Conservation (phyloP, 1,140 invertebrate genomes). For the Zaprionus kolodkinae region DNA sequence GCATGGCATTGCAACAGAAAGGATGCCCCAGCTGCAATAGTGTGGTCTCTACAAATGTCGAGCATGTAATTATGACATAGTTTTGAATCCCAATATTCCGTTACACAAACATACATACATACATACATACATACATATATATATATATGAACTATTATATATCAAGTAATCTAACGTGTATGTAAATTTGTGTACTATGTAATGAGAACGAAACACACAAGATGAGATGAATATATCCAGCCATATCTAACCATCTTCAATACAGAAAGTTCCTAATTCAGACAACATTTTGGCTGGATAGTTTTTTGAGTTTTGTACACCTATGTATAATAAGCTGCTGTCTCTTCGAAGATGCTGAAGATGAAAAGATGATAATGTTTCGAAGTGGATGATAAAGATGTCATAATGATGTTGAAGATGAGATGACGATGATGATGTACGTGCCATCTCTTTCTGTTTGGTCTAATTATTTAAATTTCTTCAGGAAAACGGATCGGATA, state of each 20-base stretch:
- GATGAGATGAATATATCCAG: constrained; percentile 48
- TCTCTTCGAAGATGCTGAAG: not conserved
- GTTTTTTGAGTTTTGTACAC: constrained; percentile 26
- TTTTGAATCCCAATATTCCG: not conserved
- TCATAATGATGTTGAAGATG: not conserved
- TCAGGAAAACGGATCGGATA: constrained; percentile 85
- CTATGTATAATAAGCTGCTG: not conserved
- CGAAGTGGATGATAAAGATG: not conserved
- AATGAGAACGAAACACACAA: constrained; percentile 13
- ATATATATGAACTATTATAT: not conserved
- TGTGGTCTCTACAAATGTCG: constrained; percentile 70
- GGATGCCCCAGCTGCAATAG: constrained; percentile 86
- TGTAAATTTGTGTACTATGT: constrained; percentile 20
- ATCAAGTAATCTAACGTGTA: constrained; percentile 1
- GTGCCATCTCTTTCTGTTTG: constrained; percentile 25
- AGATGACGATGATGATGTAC: not conserved
- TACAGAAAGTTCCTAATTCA: constrained; percentile 5
- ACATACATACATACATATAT: not conserved
- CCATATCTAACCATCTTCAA: constrained; percentile 27
- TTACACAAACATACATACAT: constrained; percentile 14
- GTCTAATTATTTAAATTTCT: constrained; percentile 70
- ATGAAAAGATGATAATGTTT: not conserved
- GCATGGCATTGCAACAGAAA: constrained; percentile 89
- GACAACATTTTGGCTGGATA: constrained; percentile 43
- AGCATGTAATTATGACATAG: constrained; percentile 73